Base-by-base conservation (phyloP, 2,113 vertebrate species). In the Cephalopholis sonnerati region DNA sequence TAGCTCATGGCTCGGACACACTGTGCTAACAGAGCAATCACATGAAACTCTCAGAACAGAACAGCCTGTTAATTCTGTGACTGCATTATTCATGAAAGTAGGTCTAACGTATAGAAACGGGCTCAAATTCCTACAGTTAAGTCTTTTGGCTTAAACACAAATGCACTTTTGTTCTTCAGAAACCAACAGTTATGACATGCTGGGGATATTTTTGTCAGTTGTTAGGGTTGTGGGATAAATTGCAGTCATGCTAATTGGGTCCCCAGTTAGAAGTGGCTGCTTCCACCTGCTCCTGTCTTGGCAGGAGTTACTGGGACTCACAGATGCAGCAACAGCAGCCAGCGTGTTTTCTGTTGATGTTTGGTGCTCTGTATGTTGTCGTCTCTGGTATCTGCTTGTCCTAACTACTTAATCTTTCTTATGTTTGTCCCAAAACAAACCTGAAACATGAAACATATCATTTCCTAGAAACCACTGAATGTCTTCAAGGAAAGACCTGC, bases 41-140 rank as follows among this genome's bases (percentile, higher is more conserved):
- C 48, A 29, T 51, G 62, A 59, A 59, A 11, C 68, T 51, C 58
- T 69, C 8, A 44, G 5, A 48, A 73, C 32, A 58, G 25, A 62
- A 58, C 78, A 71, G 58, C 20, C 41, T 27, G 51, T 36, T 79
- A 18, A 66, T 80, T 78, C 72, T 79, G 57, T 61, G 39, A 63
- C 41, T 71, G 58, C 24, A 74, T 83, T 78, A 61, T 27, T 44
- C 16, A 20, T 66, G 51, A 79, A 80, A 77, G 59, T n/a, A 36
- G 63, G 82, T 50, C 32, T 8, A 7, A 75, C 68, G 58, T 74
- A 77, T 54, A 41, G 59, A 74, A 53, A 25, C 25, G 27, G 3
- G 44, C 65, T 84, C 58, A 83, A 54, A 92, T 89, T 94, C 91
- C 91, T 82, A 36, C 78, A 64, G 83, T 84, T 89, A 83, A 90